Evolutionary conservation across 53 echinoderm and acorn worm genomes (phyloP).

Genomic region (Stichopus horrens): DNA sequence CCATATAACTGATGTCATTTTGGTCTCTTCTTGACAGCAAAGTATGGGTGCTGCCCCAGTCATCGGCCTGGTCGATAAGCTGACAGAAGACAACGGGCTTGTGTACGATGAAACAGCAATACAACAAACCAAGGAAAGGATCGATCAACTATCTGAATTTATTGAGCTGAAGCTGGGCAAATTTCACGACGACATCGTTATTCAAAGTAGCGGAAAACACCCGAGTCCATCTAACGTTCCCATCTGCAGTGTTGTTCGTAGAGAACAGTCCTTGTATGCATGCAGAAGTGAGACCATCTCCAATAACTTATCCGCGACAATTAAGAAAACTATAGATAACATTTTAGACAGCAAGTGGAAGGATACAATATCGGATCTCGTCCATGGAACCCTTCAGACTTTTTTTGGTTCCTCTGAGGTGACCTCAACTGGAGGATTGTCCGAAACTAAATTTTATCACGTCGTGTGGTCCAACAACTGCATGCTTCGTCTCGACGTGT

Average conservation of each 20-base stretch:
- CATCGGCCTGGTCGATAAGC: neutral
- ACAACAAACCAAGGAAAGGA: neutral
- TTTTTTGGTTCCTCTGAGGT: neutral
- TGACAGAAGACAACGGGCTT: neutral
- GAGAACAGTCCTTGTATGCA: neutral
- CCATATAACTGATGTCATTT: no score
- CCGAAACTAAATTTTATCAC: neutral
- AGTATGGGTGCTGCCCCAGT: neutral
- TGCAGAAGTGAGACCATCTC: neutral
- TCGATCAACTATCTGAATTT: neutral
- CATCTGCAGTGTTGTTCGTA: neutral
- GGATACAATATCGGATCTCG: neutral
- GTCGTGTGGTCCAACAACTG: conserved; percentile 6
- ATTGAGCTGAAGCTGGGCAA: neutral
- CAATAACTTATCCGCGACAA: neutral
- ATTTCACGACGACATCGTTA: neutral
- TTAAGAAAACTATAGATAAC: neutral
- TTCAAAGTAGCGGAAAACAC: neutral
- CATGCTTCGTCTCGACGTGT: neutral
- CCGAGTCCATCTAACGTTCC: neutral
- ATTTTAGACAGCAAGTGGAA: neutral
- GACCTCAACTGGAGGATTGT: neutral
- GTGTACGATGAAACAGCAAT: neutral
- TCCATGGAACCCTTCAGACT: neutral
- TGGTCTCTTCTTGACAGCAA: neutral